Conservation (phyloP, 1,140 invertebrate genomes). For the Tyrophagus putrescentiae region DNA sequence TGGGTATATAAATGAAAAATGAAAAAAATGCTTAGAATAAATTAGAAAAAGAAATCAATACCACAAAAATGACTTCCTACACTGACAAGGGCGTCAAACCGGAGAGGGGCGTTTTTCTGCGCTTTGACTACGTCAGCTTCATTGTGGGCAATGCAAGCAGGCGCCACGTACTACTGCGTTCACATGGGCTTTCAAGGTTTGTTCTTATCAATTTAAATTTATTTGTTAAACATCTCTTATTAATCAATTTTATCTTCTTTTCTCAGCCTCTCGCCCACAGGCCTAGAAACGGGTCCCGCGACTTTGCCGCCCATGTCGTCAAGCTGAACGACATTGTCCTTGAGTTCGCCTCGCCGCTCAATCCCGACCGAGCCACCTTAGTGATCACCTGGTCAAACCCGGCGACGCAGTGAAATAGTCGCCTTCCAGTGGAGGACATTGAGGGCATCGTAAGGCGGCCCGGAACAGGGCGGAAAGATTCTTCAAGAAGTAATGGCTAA, state of each 20-base stretch:
- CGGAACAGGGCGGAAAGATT: conserved; percentile 67
- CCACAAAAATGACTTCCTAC: conserved; percentile 48
- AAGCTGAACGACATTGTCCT: conserved; percentile 89
- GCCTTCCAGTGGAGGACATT: conserved; percentile 77
- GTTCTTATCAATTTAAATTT: too few species aligned
- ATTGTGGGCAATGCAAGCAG: conserved; percentile 98
- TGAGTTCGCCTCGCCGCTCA: conserved; percentile 79
- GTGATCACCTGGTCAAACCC: conserved; percentile 63
- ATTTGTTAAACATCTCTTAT: too few species aligned
- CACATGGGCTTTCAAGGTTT: conserved; percentile 82
- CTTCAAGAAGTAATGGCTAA: conserved; percentile 79
- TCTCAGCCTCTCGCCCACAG: conserved; percentile 81
- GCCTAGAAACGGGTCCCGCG: conserved; percentile 83
- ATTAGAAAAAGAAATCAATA: background rate
- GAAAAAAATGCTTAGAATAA: too few species aligned
- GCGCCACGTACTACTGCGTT: conserved; percentile 78
- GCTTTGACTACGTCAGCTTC: conserved; percentile 87
- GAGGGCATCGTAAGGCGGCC: conserved; percentile 66
- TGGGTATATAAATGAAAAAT: too few species aligned
- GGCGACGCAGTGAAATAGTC: conserved; percentile 95
- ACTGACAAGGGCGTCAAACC: conserved; percentile 68
- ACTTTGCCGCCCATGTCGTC: conserved; percentile 68
- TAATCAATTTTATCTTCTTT: too few species aligned
- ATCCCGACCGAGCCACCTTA: conserved; percentile 56
- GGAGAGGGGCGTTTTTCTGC: conserved; percentile 49